Conservation (phyloP, 35 echinoderm and acorn worm species). For the Ophiothrix spiculata region DNA sequence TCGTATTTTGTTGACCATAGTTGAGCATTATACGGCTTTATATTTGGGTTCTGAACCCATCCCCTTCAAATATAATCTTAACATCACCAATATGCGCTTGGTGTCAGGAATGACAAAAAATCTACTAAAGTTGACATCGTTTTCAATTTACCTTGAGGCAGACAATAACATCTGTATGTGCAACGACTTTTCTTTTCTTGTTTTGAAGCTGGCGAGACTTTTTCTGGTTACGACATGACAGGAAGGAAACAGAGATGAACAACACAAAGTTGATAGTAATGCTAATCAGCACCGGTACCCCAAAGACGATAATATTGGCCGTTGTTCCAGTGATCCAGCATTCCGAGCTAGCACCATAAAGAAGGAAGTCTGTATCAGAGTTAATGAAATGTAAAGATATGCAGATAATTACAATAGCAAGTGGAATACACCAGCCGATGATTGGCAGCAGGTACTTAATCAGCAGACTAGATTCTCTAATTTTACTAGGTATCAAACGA, state of each 20-base stretch:
- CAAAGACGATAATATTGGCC: neutral
- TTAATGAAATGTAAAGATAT: neutral
- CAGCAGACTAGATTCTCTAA: neutral
- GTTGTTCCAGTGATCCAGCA: neutral
- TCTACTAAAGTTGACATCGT: neutral
- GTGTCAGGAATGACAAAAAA: too few relatives aligned
- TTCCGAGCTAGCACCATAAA: neutral
- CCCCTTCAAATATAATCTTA: too few relatives aligned
- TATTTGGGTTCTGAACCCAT: too few relatives aligned
- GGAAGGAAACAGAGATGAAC: neutral
- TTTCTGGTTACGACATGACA: neutral
- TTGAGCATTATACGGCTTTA: too few relatives aligned
- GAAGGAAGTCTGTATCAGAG: neutral
- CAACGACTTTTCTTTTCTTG: neutral
- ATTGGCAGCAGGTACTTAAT: neutral
- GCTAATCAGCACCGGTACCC: neutral
- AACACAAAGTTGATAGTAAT: neutral
- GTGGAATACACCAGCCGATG: neutral
- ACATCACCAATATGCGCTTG: too few relatives aligned
- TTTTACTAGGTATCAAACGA: neutral
- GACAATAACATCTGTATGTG: neutral
- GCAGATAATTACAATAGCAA: neutral
- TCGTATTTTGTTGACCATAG: too few relatives aligned
- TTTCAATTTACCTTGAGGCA: neutral
- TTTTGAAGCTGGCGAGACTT: neutral